Conservation (phyloP, 1,140 invertebrate genomes). For the Vanessa atalanta region DNA sequence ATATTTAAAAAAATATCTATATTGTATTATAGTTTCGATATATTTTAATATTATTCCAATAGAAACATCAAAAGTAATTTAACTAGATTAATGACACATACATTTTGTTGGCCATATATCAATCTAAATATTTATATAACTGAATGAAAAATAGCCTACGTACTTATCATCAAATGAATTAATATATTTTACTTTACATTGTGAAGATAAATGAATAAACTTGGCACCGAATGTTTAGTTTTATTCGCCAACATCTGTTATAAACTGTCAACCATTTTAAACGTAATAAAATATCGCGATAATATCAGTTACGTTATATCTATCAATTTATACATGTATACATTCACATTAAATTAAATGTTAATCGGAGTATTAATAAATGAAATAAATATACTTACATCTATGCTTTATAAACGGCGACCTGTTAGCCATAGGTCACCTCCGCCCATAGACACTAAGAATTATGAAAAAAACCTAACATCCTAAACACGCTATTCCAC, state of each 20-base stretch:
- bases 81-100: slow-evolving; percentile 14
- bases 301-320: slow-evolving; percentile 9
- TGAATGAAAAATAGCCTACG: slow-evolving; percentile 28
- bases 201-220: slow-evolving; percentile 28
- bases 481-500: too few species aligned
- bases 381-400: too few species aligned
- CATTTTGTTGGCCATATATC: slow-evolving; percentile 27
- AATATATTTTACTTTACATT: slow-evolving; percentile 32
- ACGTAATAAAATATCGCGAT: slow-evolving; percentile 22
- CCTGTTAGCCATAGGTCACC: too few species aligned
- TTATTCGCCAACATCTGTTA: slow-evolving; percentile 27
- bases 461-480: too few species aligned
- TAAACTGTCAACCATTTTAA: slow-evolving; percentile 29
- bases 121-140: slow-evolving; percentile 34
- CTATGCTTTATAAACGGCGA: too few species aligned
- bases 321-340: background rate
- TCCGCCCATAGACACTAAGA: too few species aligned
- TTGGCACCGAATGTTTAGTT: slow-evolving; percentile 27
- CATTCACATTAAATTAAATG: too few species aligned
- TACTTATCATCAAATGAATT: slow-evolving; percentile 37
- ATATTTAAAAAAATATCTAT: too few species aligned
- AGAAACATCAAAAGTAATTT: background rate
- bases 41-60: too few species aligned
- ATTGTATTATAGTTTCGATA: too few species aligned
- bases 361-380: too few species aligned